Base-by-base conservation (phyloP, 2,113 vertebrate genomes). In the Nothocercus julius region DNA sequence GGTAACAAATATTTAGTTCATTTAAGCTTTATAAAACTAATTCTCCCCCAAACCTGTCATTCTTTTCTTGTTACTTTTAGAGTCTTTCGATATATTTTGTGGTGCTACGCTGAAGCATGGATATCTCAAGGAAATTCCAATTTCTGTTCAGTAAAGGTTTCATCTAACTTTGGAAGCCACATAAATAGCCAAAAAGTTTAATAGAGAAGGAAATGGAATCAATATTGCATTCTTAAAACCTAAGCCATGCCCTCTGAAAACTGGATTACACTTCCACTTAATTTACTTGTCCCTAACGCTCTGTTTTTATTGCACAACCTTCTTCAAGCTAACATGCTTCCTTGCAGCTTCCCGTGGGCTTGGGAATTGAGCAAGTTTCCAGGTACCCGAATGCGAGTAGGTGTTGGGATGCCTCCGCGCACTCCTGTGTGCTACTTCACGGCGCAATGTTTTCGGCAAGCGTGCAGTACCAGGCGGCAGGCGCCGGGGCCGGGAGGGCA, bases 391-490 rank as follows among this genome's bases (percentile, higher is more conserved):
- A 9, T 8, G 18, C 9, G 14, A 69, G 15, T 34, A 69, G 56
- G 81, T 92, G 61, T 73, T 58, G 73, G 83, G 80, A 82, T 78
- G 83, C 85, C 36, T 84, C 24, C 81, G 62, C 74, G 58, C 47
- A n/a, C 53, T 86, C 80, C 87, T 17, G 12, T 95, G 90, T 87
- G 96, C 95, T 95, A 96, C 93, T 93, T 94, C 92, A 93, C 44
- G 92, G 89, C 56, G 40, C 75, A 87, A 69, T 92, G 93, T 85
- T 96, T 96, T 91, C 77, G 91, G 85, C 69, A 79, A 93, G 61
- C 75, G 87, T 85, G 47, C 87, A 83, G 93, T 93, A 91, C 89
- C 77, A 49, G 72, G 87, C 92, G 66, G 92, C 86, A 84, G 93
- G 93, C 87, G 61, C 81, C 61, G 45, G 45, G 45, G 45, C 45